phyloP scores from a whole-genome alignment of 2,888 invertebrate species.

The Dione juno region DNA sequence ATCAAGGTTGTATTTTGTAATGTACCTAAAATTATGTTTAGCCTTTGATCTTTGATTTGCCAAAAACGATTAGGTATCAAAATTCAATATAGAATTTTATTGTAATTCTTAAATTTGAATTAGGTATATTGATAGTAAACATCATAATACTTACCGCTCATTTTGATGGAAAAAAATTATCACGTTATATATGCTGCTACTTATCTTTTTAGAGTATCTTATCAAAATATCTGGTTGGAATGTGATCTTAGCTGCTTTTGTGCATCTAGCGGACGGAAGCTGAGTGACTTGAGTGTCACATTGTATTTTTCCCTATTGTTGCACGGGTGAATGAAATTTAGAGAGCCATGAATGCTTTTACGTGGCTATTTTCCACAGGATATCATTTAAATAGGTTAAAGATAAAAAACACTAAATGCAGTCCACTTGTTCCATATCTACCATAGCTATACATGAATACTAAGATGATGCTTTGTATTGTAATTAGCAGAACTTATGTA shows the following conservation, averaged over 20 bases:
- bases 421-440: neutral
- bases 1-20: slow-evolving; percentile 41
- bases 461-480: slow-evolving; percentile 11
- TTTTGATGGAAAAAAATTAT: too few species aligned
- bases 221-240: slow-evolving; percentile 22
- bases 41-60: neutral
- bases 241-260: slow-evolving; percentile 30
- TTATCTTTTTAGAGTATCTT: slow-evolving; percentile 13
- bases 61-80: too few species aligned
- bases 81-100: too few species aligned
- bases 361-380: slow-evolving; percentile 64
- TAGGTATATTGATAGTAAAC: too few species aligned
- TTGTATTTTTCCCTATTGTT: slow-evolving; percentile 54
- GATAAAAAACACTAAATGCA: neutral
- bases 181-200: neutral
- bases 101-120: too few species aligned
- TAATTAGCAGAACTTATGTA: slow-evolving; percentile 52
- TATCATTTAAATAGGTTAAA: slow-evolving; percentile 46
- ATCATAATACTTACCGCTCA: too few species aligned
- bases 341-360: slow-evolving; percentile 63
- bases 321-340: slow-evolving; percentile 60
- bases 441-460: neutral
- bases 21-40: neutral
- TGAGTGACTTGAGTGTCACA: slow-evolving; percentile 47
- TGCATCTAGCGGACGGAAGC: slow-evolving; percentile 59